phyloP scores from a whole-genome alignment of 2,113 vertebrate species.

The Hassar affinis region DNA sequence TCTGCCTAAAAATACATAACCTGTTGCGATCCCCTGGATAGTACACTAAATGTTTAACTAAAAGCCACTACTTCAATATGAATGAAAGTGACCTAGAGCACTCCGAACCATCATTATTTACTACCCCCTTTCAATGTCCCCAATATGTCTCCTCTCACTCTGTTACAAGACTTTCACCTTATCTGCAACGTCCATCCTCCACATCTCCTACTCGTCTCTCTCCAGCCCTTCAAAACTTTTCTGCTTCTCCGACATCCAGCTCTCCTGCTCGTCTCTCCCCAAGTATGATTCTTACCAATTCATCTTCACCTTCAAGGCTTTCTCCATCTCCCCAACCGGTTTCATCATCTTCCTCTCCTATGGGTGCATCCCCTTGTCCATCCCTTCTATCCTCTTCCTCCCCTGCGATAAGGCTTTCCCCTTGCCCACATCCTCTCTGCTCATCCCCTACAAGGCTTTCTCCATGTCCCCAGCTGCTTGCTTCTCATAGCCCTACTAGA shows the following conservation, averaged over 20 bases:
- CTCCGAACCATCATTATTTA: neutral
- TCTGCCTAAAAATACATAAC: slow-evolving; percentile 13
- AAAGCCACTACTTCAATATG: slow-evolving; percentile 19
- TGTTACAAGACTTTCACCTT: slow-evolving; percentile 29
- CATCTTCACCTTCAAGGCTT: slow-evolving; percentile 18
- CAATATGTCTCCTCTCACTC: slow-evolving; percentile 21
- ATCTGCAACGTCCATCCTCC: slow-evolving; percentile 25
- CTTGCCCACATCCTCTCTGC: neutral
- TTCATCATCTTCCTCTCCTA: slow-evolving; percentile 32
- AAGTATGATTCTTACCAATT: neutral
- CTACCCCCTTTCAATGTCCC: slow-evolving; percentile 12
- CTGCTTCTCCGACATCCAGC: slow-evolving; percentile 7
- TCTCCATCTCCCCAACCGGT: slow-evolving; percentile 20
- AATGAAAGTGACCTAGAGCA: slow-evolving; percentile 22
- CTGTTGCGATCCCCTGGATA: neutral
- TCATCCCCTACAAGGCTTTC: slow-evolving; percentile 14
- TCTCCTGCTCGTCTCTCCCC: slow-evolving; percentile 16
- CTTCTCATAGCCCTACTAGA: slow-evolving; percentile 42
- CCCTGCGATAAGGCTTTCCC: slow-evolving; percentile 15
- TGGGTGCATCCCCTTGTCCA: slow-evolving; percentile 28
- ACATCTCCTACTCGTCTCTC: slow-evolving; percentile 37
- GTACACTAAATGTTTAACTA: neutral
- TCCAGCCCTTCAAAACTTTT: slow-evolving; percentile 24
- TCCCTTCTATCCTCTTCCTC: slow-evolving; percentile 15
- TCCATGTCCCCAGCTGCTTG: slow-evolving; percentile 50